Percentiles rank a stretch among this genome's conserved stretches.
These are phyloP conservation scores for Cercopithecus diana DNA, from an alignment of 2,797 vertebrate species.

Conservation along the genomic window DNA sequence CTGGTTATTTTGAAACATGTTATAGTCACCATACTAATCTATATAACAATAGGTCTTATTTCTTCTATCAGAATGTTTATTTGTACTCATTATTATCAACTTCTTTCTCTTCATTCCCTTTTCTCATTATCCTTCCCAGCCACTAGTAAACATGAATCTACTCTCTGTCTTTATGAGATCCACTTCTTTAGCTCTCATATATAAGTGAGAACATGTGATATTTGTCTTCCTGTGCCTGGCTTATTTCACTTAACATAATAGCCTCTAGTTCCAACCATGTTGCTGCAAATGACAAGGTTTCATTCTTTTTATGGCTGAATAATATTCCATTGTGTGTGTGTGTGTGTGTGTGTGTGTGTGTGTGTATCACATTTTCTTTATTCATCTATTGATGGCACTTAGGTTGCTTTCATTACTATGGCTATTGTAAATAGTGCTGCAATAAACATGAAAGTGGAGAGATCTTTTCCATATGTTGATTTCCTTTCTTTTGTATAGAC, in stretches of 20 bases:
- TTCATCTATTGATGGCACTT: not conserved
- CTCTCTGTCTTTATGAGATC: not conserved
- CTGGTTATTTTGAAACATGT: too few relatives aligned
- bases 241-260: not conserved
- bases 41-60: too few relatives aligned
- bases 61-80: not conserved
- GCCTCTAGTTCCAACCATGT: not conserved
- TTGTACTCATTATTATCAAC: not conserved
- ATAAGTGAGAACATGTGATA: not conserved
- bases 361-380: not conserved
- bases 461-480: not conserved
- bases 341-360: rapidly evolving
- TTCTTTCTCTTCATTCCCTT: not conserved
- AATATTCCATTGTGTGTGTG: too few relatives aligned
- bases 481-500: not conserved
- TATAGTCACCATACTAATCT: too few relatives aligned
- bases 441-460: not conserved
- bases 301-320: not conserved
- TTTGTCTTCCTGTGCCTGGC: not conserved
- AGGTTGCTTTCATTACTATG: not conserved
- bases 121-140: not conserved
- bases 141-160: not conserved
- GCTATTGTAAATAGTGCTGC: not conserved
- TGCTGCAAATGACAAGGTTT: not conserved
- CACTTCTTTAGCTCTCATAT: not conserved